A percentile compares a stretch with the other conserved stretches of the same genome.
phyloP scores from a whole-genome alignment of 2,797 vertebrate genomes.

The Molossus molossus region DNA sequence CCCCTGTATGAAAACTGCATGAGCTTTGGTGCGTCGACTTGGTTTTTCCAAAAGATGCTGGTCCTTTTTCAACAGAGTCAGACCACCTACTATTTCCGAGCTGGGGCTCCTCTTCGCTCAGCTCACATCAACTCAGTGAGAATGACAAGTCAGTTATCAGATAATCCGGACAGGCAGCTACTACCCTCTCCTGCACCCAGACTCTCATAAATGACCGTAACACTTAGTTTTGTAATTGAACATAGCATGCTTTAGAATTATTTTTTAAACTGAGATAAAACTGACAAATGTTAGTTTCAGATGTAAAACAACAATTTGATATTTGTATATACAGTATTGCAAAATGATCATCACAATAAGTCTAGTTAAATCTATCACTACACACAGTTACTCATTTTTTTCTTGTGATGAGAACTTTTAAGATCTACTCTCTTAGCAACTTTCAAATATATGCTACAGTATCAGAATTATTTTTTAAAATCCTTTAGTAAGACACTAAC shows the following conservation, averaged over 20 bases:
- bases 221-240: background rate
- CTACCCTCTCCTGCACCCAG: background rate
- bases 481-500: background rate
- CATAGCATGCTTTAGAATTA: background rate
- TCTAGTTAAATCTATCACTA: background rate
- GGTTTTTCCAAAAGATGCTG: background rate
- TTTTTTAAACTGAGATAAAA: background rate
- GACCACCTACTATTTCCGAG: too few relatives aligned
- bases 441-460: background rate
- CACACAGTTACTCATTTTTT: background rate
- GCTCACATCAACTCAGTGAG: background rate
- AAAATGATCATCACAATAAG: background rate
- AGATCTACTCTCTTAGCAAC: background rate
- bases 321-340: background rate
- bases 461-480: slow-evolving; percentile 42
- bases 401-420: background rate
- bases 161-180: background rate
- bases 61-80: background rate
- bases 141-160: background rate
- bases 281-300: background rate
- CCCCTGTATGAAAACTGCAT: background rate
- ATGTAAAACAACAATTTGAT: background rate
- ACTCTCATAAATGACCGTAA: background rate
- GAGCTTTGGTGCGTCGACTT: background rate
- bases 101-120: background rate